phyloP scores from a whole-genome alignment of 2,797 vertebrate genomes.

The Coracias cyanogaster region DNA sequence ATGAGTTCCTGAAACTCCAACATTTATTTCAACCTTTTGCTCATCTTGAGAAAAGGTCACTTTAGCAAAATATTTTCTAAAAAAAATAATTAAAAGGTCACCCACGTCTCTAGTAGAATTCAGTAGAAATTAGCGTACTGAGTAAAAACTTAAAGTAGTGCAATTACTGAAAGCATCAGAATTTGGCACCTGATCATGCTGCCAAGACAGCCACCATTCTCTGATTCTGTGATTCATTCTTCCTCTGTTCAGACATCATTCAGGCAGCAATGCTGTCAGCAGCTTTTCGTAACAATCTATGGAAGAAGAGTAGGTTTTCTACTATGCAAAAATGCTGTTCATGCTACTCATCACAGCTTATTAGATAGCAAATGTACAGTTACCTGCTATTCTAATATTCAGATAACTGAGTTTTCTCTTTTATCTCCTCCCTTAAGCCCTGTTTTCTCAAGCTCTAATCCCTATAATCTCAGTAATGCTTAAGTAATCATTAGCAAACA shows the following conservation, averaged over 20 bases:
- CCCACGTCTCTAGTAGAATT: neutral
- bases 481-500: neutral
- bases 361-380: neutral
- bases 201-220: neutral
- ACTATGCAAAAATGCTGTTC: neutral
- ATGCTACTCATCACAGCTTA: neutral
- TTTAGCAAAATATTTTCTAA: neutral
- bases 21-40: neutral
- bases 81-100: neutral
- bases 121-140: neutral
- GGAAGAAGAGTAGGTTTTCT: neutral
- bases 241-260: neutral
- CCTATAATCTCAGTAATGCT: neutral
- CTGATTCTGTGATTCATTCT: neutral
- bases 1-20: neutral
- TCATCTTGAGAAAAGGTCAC: neutral
- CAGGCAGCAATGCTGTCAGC: neutral
- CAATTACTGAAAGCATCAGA: neutral
- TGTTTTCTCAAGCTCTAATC: neutral
- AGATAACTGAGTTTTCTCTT: neutral
- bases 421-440: neutral
- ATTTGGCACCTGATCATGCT: neutral
- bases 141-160: neutral
- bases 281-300: neutral
- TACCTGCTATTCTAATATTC: neutral